These are phyloP conservation scores for Hyaena hyaena DNA, from an alignment of 2,113 vertebrate species.

Conservation along the genomic window DNA sequence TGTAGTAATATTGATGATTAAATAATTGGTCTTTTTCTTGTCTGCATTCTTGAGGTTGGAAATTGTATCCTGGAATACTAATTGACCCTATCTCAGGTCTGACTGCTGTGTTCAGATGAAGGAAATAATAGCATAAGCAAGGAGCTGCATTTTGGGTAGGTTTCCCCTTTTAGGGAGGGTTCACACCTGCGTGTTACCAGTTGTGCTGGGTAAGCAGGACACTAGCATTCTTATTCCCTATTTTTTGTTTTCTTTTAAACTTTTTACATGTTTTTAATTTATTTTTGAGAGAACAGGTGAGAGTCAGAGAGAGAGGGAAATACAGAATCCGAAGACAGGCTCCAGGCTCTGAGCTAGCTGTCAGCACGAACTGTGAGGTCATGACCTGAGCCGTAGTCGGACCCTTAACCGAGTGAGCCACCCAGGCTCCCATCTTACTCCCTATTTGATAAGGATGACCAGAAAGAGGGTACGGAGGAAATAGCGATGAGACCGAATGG, in stretches of 20 bases:
- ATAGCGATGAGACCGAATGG: neutral
- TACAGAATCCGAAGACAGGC: too few relatives aligned
- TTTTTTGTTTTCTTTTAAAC: neutral
- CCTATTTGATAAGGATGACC: neutral
- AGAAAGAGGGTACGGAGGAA: neutral
- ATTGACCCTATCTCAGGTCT: neutral
- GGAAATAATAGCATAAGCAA: neutral
- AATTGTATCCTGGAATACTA: neutral
- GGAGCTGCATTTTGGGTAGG: neutral
- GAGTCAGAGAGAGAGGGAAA: neutral
- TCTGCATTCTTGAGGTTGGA: neutral
- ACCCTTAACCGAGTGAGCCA: too few relatives aligned
- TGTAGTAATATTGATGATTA: neutral
- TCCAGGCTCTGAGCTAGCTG: too few relatives aligned
- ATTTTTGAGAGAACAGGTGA: too few relatives aligned
- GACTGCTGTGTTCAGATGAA: neutral
- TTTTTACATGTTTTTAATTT: too few relatives aligned
- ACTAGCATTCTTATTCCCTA: accelerated
- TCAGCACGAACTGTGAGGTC: too few relatives aligned
- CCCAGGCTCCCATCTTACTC: too few relatives aligned
- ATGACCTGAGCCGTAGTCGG: too few relatives aligned
- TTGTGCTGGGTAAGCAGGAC: neutral
- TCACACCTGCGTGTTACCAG: accelerated
- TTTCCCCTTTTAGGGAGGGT: neutral
- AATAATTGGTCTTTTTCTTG: neutral